These are phyloP conservation scores for Sebastes taczanowskii DNA, from an alignment of 2,797 vertebrate species.

Conservation along the genomic window DNA sequence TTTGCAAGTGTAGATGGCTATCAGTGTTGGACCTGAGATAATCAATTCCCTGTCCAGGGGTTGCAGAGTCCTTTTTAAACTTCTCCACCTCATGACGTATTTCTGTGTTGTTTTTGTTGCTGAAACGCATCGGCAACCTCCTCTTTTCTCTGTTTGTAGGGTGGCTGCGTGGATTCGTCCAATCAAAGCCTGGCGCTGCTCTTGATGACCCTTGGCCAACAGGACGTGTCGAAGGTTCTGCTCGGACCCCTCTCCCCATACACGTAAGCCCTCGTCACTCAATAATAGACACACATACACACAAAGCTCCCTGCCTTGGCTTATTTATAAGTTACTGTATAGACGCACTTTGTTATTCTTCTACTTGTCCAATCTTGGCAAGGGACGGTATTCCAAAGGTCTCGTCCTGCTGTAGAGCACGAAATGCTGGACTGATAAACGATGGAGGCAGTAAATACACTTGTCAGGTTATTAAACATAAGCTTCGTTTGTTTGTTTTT, in stretches of 20 bases:
- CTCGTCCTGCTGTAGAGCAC: neutral
- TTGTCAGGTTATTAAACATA: neutral
- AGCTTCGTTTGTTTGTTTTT: neutral
- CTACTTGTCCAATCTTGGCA: slow-evolving; percentile 21
- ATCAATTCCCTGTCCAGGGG: neutral
- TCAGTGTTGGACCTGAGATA: slow-evolving; percentile 1
- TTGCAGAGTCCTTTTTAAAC: slow-evolving; percentile 20
- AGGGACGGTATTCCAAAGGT: slow-evolving; percentile 49
- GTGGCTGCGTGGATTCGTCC: slow-evolving; percentile 95
- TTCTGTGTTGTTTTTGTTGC: slow-evolving; percentile 46
- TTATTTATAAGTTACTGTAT: slow-evolving; percentile 33
- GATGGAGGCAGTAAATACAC: slow-evolving; percentile 1
- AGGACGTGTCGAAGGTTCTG: slow-evolving; percentile 96
- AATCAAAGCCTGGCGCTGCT: slow-evolving; percentile 95
- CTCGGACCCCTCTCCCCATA: slow-evolving; percentile 95
- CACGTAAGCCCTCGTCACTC: slow-evolving; percentile 80
- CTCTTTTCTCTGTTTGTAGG: slow-evolving; percentile 82
- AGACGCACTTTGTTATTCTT: slow-evolving; percentile 60
- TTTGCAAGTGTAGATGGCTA: neutral
- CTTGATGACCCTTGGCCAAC: slow-evolving; percentile 96
- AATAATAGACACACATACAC: neutral
- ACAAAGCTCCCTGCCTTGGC: no score
- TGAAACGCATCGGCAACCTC: neutral
- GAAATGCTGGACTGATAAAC: slow-evolving; percentile 28
- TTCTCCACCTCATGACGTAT: slow-evolving; percentile 38